Evolutionary conservation across 2,888 invertebrate genomes (phyloP), one percentile per base, ranked within the genome.

Genomic region (Amiota mariae): DNA sequence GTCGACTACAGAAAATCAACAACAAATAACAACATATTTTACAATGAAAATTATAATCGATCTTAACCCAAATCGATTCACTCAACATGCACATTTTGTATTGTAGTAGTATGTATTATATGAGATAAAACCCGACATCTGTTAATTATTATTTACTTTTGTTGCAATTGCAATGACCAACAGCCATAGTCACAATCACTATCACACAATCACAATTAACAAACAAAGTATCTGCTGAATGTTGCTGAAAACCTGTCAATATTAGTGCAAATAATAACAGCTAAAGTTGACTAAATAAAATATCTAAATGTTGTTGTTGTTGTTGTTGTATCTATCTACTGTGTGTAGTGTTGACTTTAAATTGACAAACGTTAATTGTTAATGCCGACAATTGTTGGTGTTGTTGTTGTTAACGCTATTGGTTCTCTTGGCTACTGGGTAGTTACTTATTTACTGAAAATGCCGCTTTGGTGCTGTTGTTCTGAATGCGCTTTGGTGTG

Each of bases 231-330:
- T n/a, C 12, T 12, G 13, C 3, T n/a, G n/a, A 54, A 12, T 64
- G 66, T 3, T 64, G 66, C 66, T 47, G 66, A 82, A 82, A 83
- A 86, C 87, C 87, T 86, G 87, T 85, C 85, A 87, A 84, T 86
- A 84, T 83, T 84, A 82, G 86, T 84, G 85, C 85, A 87, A 87
- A 87, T 87, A 86, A 86, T 87, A 85, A 85, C 84, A 85, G 85
- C 85, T 83, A 73, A 75, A 71, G 64, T 75, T 70, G 73, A 48
- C 72, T 75, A 74, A 67, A 49, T 67, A 51, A 12, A 59, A 15
- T 24, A 15, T 11, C 74, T 78, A 78, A 78, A 75, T 78, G 75
- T 24, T 59, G 57, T 15, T 49, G n/a, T n/a, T n/a, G n/a, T n/a
- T n/a, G n/a, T n/a, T n/a, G n/a, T n/a, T n/a, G n/a, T n/a, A n/a